Evolutionary conservation across 2,888 invertebrate species (phyloP), one percentile per base, ranked within the genome.

Genomic region (Leucoptera coffeella): DNA sequence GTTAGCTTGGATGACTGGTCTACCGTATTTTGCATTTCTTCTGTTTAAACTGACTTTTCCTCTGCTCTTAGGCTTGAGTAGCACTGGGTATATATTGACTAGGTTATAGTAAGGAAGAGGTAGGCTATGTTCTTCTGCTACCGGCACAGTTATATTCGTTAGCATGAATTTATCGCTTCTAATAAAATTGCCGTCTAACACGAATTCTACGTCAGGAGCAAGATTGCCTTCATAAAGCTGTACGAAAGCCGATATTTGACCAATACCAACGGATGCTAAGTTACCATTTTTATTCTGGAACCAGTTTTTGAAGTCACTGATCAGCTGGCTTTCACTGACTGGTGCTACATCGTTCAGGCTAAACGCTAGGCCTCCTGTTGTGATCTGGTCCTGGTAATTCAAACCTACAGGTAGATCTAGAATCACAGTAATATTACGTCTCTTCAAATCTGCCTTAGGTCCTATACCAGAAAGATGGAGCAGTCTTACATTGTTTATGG

Each of bases 81-180:
- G 34, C 15, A 64, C 41, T 4, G 71, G 71, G 32, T 62, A 47
- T 21, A 71, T 41, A 32, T 64, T 60, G 1, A 71, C 53, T 38
- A 67, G 44, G 38, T 71, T 71, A 33, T 69, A 71, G 36, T 62
- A 69, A 6, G 64, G 41, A 22, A 65, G 35, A n/a, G 67, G 69
- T 24, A 58, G 34, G 30, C 49, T 60, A 2, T 50, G 47, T 40
- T 69, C 69, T 40, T 69, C 69, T 2, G 58, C 54, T 10, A 45
- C 42, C 14, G 53, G 52, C 0, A 69, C 60, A 40, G 54, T 64
- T 5, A 69, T 42, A 28, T 69, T 69, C 15, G 58, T 65, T 1
- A 69, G 41, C 52, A 67, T 53, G 34, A 67, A 69, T 34, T 69
- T 69, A 36, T 69, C 69, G 34, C 59, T 69, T 45, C 69, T 49